These are phyloP conservation scores for Paraescarpia echinospica DNA, from an alignment of 1,140 invertebrate species.

Conservation along the genomic window DNA sequence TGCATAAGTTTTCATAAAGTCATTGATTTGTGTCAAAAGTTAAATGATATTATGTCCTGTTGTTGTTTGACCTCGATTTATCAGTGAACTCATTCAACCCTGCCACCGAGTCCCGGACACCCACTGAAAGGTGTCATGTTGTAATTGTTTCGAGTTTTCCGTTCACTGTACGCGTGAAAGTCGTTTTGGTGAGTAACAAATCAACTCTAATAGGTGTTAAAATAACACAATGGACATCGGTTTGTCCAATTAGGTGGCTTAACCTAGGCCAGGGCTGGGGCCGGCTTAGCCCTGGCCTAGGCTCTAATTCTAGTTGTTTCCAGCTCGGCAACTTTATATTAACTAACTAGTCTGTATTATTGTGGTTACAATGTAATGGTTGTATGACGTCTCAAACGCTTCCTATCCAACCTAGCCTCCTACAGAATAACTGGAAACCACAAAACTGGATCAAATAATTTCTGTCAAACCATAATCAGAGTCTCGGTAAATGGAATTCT, in stretches of 20 bases:
- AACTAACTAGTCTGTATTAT: too few species aligned
- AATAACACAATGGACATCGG: background rate
- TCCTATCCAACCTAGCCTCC: too few species aligned
- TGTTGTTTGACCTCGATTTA: slow-evolving; percentile 3
- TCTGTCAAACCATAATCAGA: too few species aligned
- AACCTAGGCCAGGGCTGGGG: background rate
- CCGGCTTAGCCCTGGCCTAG: background rate
- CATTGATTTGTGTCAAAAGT: slow-evolving; percentile 12
- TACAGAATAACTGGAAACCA: too few species aligned
- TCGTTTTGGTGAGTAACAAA: background rate
- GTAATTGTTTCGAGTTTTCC: background rate
- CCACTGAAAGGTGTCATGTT: background rate
- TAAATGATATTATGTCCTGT: background rate
- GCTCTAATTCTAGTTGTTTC: too few species aligned
- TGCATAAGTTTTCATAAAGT: background rate
- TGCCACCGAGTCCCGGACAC: background rate
- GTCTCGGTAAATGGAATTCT: too few species aligned
- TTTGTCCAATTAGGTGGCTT: background rate
- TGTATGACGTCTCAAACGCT: too few species aligned
- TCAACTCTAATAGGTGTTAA: background rate
- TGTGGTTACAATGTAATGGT: too few species aligned
- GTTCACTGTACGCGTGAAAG: background rate
- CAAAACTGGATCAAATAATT: too few species aligned
- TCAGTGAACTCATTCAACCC: background rate
- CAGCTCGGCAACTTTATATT: too few species aligned